Conservation (phyloP, 2,888 invertebrate genomes). For the Pseudococcus jackbeardsleyi region DNA sequence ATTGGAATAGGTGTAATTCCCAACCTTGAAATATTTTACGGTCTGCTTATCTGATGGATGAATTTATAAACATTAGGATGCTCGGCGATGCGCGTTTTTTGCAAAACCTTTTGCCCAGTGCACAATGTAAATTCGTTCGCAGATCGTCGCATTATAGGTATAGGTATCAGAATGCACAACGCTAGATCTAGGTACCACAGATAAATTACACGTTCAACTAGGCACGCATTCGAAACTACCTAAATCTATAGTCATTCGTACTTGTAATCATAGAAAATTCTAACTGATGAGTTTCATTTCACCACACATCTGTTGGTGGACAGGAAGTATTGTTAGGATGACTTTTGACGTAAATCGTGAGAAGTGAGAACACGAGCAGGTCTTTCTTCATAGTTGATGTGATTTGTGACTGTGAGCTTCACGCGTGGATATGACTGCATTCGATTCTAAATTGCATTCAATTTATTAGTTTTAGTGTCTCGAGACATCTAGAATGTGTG, state of each 20-base stretch:
- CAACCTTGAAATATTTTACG: conserved; percentile 49
- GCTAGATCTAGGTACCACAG: background rate
- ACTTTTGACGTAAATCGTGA: conserved; percentile 16
- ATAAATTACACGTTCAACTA: conserved; percentile 25
- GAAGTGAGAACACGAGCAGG: background rate
- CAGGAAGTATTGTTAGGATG: conserved; percentile 12
- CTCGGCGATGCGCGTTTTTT: conserved; percentile 37
- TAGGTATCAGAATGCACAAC: background rate
- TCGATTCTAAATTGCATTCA: no score
- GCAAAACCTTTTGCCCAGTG: background rate
- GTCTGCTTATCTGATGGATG: conserved; percentile 42
- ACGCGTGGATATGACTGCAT: no score
- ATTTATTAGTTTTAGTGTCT: no score
- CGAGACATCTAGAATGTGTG: no score
- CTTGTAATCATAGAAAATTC: background rate
- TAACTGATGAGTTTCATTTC: background rate
- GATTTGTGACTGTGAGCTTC: background rate
- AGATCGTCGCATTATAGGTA: background rate
- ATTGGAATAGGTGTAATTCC: conserved; percentile 32
- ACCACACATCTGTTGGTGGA: background rate
- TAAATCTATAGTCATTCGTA: background rate
- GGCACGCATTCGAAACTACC: conserved; percentile 25
- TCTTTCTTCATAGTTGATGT: background rate
- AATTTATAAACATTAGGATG: conserved; percentile 18
- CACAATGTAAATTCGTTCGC: conserved; percentile 2